Base-by-base conservation (phyloP, 2,113 vertebrate species). In the Caranx ignobilis region DNA sequence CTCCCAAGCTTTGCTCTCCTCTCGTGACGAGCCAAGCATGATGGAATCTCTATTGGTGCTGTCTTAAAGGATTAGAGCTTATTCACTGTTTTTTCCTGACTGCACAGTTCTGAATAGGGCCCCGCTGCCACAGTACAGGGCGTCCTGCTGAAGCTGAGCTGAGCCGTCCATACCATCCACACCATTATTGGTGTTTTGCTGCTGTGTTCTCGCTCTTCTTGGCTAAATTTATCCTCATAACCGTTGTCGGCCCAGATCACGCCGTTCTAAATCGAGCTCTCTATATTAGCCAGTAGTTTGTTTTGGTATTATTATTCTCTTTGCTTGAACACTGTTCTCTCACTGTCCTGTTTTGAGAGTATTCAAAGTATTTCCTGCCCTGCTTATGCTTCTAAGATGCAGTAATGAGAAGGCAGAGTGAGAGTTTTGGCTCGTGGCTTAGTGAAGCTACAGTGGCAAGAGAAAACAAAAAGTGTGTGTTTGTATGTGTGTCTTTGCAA, bases 31-130 rank as follows among this genome's bases (percentile, higher is more conserved):
- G 88, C 87, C 89, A 81, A 90, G 83, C 86, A 87, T 88, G 89
- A 92, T 88, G 87, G 91, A 87, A 91, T 92, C 85, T 90, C 88
- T 83, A 85, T 88, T 87, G 87, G 82, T 79, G 84, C 87, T 81
- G 87, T 92, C 91, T 84, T 87, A 86, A 89, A 87, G 90, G 92
- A 92, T 93, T 91, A 89, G 73, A 87, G 77, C 74, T 75, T 65
- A 86, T 90, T 90, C 87, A 77, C 77, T 64, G 74, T 87, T 86
- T 89, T 81, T 89, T 83, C 81, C 82, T 86, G 89, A 90, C 84
- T 88, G 86, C 84, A 88, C 75, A 69, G 82, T 85, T 88, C 77
- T 90, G 79, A 85, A 85, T 78, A 60, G 82, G 59, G 68, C 73
- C 82, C 59, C 21, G 62, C 86, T 80, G 88, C 77, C 87, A 55